These are phyloP conservation scores for Mormyrops boulengeri DNA, from an alignment of 2,797 vertebrate species.

Conservation along the genomic window DNA sequence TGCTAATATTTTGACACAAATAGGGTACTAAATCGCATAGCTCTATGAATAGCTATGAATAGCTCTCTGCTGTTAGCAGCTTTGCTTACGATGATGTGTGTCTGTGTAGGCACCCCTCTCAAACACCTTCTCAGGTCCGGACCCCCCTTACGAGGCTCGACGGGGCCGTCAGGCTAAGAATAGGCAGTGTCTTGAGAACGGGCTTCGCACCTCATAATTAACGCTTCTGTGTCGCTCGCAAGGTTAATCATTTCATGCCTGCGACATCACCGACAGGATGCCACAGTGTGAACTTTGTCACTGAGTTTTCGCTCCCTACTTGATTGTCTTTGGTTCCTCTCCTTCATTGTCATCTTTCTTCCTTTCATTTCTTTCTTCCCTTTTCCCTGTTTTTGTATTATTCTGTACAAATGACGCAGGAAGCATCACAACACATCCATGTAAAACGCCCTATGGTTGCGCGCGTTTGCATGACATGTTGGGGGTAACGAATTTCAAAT, in stretches of 20 bases:
- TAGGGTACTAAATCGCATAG: neutral
- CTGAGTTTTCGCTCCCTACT: neutral
- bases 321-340: neutral
- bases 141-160: neutral
- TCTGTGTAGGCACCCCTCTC: neutral
- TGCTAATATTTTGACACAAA: neutral
- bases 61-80: neutral
- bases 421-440: neutral
- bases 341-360: neutral
- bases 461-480: neutral
- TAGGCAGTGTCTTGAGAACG: slow-evolving; percentile 1
- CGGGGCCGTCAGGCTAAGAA: neutral
- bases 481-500: neutral
- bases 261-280: slow-evolving; percentile 9
- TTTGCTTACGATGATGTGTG: neutral
- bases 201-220: slow-evolving; percentile 32
- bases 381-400: neutral
- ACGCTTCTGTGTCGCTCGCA: slow-evolving; percentile 30
- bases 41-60: neutral
- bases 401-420: neutral
- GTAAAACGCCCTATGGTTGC: neutral
- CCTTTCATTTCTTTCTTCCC: neutral
- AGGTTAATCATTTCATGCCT: slow-evolving; percentile 39
- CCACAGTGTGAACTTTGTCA: neutral
- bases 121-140: neutral